These are phyloP conservation scores for Psylliodes chrysocephalus DNA, from an alignment of 2,888 invertebrate genomes.

Conservation along the genomic window DNA sequence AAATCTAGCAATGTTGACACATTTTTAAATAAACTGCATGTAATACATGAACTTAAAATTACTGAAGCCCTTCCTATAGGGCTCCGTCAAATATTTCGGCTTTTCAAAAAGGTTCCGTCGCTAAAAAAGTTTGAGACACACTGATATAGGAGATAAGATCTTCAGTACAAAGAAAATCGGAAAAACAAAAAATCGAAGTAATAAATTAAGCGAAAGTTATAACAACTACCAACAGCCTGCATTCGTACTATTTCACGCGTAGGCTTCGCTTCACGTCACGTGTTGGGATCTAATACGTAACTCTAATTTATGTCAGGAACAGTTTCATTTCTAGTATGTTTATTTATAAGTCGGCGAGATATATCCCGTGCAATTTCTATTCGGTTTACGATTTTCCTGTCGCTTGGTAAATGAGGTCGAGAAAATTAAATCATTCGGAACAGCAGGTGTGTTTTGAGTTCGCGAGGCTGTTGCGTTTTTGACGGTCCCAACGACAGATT, in stretches of 20 bases:
- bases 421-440: slow-evolving; percentile 34
- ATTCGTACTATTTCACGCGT: slow-evolving; percentile 3
- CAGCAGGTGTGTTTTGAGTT: slow-evolving; percentile 24
- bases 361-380: slow-evolving; percentile 21
- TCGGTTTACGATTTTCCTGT: slow-evolving; percentile 32
- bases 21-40: no score
- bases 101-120: no score
- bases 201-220: no score
- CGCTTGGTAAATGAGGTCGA: slow-evolving; percentile 20
- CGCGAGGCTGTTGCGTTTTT: slow-evolving; percentile 6
- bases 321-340: slow-evolving; percentile 31
- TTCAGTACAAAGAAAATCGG: no score
- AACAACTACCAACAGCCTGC: no score
- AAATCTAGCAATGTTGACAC: no score
- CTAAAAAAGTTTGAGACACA: no score
- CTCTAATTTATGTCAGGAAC: slow-evolving; percentile 16
- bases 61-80: no score
- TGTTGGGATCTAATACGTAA: slow-evolving; percentile 18
- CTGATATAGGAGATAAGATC: no score
- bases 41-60: no score
- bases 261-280: slow-evolving; percentile 9
- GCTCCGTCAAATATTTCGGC: no score
- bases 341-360: slow-evolving; percentile 26
- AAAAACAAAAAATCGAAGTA: no score
- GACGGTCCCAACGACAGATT: slow-evolving; percentile 2